Conservation (phyloP, 2,113 vertebrate genomes). For the Crotalus tigris region DNA sequence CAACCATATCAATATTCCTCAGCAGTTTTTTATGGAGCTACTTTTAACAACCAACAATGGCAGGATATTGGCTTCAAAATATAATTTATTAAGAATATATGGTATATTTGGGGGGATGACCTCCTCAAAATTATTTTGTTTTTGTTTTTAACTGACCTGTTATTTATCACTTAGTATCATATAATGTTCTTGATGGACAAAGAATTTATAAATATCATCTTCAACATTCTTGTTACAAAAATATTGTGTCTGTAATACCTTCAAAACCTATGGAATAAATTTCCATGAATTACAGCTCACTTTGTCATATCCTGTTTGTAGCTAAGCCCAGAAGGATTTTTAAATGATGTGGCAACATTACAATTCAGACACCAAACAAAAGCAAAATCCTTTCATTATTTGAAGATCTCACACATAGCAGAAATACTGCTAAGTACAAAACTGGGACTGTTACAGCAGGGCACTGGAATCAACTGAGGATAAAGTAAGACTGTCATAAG, state of each 20-base stretch:
- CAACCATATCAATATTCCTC: constrained; percentile 60
- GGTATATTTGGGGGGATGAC: background rate
- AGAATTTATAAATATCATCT: background rate
- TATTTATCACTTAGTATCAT: constrained; percentile 42
- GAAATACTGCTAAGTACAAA: background rate
- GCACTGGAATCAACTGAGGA: background rate
- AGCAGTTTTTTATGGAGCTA: constrained; percentile 62
- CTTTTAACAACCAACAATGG: constrained; percentile 66
- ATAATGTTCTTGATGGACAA: background rate
- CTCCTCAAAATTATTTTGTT: background rate
- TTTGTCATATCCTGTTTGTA: background rate
- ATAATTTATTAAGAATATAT: background rate
- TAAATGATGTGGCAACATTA: background rate
- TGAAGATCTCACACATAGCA: background rate
- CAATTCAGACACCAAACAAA: background rate
- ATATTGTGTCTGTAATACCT: background rate
- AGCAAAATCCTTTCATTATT: background rate
- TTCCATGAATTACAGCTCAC: background rate
- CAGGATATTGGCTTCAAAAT: constrained; percentile 34
- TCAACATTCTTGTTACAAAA: background rate
- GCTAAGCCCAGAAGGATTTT: background rate
- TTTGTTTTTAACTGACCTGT: constrained; percentile 29
- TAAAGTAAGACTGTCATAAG: background rate
- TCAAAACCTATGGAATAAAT: background rate
- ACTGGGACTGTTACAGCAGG: background rate